Base-by-base conservation (phyloP, 2,888 invertebrate species). In the Ectemnius lituratus region DNA sequence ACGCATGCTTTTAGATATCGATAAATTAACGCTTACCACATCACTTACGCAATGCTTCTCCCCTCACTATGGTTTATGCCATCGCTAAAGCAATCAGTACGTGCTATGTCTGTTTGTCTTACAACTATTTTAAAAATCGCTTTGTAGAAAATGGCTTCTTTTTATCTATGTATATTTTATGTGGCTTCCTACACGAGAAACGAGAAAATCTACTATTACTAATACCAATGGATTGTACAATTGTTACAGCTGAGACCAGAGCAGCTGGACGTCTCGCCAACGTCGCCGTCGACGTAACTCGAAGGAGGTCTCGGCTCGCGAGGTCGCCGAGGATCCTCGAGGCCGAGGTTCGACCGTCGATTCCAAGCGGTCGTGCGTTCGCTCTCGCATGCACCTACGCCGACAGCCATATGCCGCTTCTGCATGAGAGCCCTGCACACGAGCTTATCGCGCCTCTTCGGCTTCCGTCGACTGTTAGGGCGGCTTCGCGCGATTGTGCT, bases 191-290 rank as follows among this genome's bases (percentile, higher is more conserved):
- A 11, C 37, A 37, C 37, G 37, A 37, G 1, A 37, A 2, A 37
- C 37, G 11, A 37, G 1, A 37, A 11, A 37, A 11, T 37, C 1
- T 8, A 8, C 8, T 37, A 8, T 37, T 14, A 52, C 16, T 52
- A 52, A 52, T n/a, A 86, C 58, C 83, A 52, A 52, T 14, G 16
- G 13, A 52, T 16, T 16, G 16, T 52, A 1, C 16, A 16, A 52
- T 52, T 56, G 18, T 93, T 93, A 0, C 93, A 97, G 97, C 16
- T 52, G 52, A 52, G 52, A 52, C n/a, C 52, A 52, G 52, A 52
- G 16, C 52, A 52, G 52, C 14, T 52, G 16, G 52, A 52, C 49
- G 16, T 74, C 2, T 73, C 79, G 49, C 83, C 88, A 20, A 85
- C 88, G 59, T 81, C 84, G 67, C 83, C 86, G 62, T 89, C 88